Percentiles rank a stretch among this genome's conserved stretches.
These are phyloP conservation scores for Habropoda laboriosa DNA, from an alignment of 1,140 invertebrate species.

Conservation along the genomic window DNA sequence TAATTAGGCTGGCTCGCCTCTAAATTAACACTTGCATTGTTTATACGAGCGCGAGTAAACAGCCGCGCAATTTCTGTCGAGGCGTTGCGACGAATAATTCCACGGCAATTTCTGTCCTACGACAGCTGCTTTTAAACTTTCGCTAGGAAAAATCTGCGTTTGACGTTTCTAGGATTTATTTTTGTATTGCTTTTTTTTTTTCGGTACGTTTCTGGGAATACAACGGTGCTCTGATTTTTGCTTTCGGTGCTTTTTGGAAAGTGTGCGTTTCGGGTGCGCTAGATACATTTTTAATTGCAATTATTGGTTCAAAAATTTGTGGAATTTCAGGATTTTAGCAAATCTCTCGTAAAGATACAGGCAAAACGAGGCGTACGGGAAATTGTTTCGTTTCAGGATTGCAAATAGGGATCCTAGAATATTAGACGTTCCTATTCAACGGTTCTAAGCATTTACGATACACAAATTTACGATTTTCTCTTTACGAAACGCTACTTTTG, in stretches of 20 bases:
- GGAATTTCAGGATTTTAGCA: too few species aligned
- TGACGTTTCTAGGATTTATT: too few species aligned
- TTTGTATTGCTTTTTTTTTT: too few species aligned
- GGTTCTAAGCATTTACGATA: neutral
- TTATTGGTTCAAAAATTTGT: too few species aligned
- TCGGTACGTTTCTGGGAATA: too few species aligned
- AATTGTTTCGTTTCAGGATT: neutral
- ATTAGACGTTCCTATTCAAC: neutral
- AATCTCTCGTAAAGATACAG: neutral
- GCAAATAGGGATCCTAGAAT: neutral
- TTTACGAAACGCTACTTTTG: neutral
- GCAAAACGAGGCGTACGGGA: neutral
- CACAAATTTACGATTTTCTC: neutral
- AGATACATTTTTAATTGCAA: too few species aligned
- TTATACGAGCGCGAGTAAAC: constrained; percentile 16
- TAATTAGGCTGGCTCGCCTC: constrained; percentile 49
- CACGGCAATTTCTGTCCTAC: neutral
- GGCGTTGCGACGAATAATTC: neutral
- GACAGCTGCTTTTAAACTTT: neutral
- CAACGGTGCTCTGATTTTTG: too few species aligned
- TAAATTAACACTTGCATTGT: constrained; percentile 52
- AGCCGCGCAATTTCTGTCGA: neutral
- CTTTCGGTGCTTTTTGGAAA: too few species aligned
- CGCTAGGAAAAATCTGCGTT: too few species aligned
- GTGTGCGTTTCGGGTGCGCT: too few species aligned